Conservation (phyloP, 2,113 vertebrate species). For the Phyllostomus discolor region DNA sequence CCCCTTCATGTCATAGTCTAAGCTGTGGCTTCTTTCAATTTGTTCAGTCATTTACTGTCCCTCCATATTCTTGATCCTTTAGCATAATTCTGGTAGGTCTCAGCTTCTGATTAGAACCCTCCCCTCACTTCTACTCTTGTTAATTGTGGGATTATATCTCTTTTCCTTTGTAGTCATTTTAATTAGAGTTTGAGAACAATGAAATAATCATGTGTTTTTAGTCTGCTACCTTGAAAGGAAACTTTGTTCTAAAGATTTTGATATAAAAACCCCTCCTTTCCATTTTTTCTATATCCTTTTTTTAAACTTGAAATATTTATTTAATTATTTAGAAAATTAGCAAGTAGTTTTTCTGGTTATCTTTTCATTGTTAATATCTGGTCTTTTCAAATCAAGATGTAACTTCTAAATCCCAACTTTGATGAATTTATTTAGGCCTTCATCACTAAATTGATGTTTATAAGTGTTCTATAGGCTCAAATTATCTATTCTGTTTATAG, state of each 20-base stretch:
- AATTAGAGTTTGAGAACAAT: not conserved
- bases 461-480: not conserved
- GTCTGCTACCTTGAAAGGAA: not conserved
- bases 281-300: not conserved
- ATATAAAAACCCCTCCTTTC: not conserved
- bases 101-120: not conserved
- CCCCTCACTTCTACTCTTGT: not conserved
- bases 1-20: not conserved
- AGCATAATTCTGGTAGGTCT: not conserved
- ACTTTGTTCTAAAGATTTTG: not conserved
- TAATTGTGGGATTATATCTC: not conserved
- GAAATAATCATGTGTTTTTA: not conserved
- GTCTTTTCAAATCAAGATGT: constrained; percentile 35
- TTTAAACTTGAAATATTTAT: constrained; percentile 6
- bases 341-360: not conserved
- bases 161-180: not conserved
- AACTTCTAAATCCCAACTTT: constrained; percentile 18
- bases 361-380: constrained; percentile 28
- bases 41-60: not conserved
- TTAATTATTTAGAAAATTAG: not conserved
- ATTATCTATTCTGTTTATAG: constrained; percentile 32
- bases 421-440: constrained; percentile 4
- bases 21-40: not conserved
- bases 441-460: constrained; percentile 21
- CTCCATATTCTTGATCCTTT: not conserved